These are phyloP conservation scores for Mormyrops attenuatus DNA, from an alignment of 2,797 vertebrate species.

Conservation along the genomic window DNA sequence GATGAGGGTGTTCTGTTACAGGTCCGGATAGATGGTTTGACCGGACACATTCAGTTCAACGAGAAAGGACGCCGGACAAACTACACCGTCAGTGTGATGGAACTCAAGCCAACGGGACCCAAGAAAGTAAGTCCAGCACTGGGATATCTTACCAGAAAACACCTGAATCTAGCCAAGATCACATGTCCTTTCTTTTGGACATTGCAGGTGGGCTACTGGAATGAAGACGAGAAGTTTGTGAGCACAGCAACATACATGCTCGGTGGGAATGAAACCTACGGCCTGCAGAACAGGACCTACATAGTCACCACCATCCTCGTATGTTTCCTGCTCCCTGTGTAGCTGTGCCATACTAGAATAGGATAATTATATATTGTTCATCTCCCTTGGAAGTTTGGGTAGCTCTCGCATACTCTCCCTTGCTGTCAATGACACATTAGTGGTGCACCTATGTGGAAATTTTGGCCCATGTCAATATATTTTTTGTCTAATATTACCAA, in stretches of 20 bases:
- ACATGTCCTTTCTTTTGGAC: constrained; percentile 15
- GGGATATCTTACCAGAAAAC: background rate
- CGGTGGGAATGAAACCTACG: constrained; percentile 77
- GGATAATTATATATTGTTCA: background rate
- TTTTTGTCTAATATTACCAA: background rate
- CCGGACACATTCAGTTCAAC: constrained; percentile 95
- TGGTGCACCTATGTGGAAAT: background rate
- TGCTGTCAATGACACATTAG: background rate
- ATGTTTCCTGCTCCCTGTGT: constrained; percentile 45
- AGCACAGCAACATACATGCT: constrained; percentile 75
- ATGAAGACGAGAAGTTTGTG: constrained; percentile 93
- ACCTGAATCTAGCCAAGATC: background rate
- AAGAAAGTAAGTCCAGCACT: constrained; percentile 73
- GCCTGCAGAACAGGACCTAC: constrained; percentile 90
- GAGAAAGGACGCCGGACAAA: constrained; percentile 94
- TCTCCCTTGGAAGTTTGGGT: background rate
- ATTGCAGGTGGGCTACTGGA: constrained; percentile 93
- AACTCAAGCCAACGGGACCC: constrained; percentile 84
- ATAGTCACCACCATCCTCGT: constrained; percentile 97
- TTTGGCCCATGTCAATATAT: background rate
- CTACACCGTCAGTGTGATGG: constrained; percentile 90
- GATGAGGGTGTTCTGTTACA: constrained; percentile 43
- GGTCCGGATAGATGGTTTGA: constrained; percentile 90
- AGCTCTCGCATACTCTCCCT: background rate
- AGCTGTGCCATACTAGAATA: background rate